Conservation (phyloP, 2,797 vertebrate species). For the Crax fasciolata region DNA sequence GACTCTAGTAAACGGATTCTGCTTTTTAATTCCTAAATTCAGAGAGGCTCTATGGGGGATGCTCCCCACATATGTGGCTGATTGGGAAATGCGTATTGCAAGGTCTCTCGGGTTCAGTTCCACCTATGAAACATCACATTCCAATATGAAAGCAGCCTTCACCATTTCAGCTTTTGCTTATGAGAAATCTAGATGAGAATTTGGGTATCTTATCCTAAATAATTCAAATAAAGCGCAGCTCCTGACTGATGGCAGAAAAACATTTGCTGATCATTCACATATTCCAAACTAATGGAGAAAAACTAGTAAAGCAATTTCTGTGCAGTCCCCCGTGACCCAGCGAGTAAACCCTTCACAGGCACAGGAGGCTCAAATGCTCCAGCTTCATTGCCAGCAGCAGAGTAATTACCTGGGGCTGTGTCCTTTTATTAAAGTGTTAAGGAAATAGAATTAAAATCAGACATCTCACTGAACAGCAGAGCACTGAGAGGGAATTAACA, state of each 20-base stretch:
- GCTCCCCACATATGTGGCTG: not conserved
- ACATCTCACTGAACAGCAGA: not conserved
- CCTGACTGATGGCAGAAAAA: not conserved
- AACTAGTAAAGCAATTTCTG: conserved; percentile 17
- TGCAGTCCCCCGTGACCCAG: not conserved
- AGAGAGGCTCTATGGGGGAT: not conserved
- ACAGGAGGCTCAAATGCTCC: conserved; percentile 4
- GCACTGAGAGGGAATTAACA: not conserved
- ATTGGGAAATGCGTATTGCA: not conserved
- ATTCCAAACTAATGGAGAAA: not conserved
- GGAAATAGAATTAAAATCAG: conserved; percentile 41
- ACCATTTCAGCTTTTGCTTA: not conserved
- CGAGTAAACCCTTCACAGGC: not conserved
- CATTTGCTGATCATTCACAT: conserved; percentile 12
- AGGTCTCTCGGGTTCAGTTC: not conserved
- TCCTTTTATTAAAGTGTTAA: conserved; percentile 40
- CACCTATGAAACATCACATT: not conserved
- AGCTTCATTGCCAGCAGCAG: conserved; percentile 49
- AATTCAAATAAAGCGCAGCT: not conserved
- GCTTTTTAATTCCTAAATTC: conserved; percentile 30
- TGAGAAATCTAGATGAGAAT: not conserved
- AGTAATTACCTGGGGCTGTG: conserved; percentile 3
- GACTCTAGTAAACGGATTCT: conserved; percentile 7
- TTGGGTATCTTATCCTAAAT: not conserved
- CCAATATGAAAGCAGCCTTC: conserved; percentile 16